Base-by-base conservation (phyloP, 2,797 vertebrate species). In the Pteropus rufus region DNA sequence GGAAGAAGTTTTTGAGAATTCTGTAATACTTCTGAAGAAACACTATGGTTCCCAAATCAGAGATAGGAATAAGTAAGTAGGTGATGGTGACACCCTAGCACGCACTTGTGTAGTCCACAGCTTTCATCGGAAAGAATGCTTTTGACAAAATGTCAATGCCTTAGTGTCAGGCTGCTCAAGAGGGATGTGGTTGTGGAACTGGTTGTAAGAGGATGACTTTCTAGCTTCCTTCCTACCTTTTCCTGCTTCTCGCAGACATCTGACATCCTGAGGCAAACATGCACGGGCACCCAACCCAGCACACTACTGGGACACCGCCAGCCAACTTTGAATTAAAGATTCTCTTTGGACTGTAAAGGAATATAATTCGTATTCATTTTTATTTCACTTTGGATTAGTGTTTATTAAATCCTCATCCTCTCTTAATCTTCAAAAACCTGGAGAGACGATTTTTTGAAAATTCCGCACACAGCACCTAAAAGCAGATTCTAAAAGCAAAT, bases 371-470 rank as follows among this genome's bases (percentile, higher is more conserved):
- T 41, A 21, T 24, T 91, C 39, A 41, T 92, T 91, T 88, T 73
- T 75, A 41, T 54, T 67, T 96, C 70, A 73, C 52, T 85, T 44
- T n/a, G 64, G 15, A 34, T 23, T 62, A 29, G 21, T 52, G 16
- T 79, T 34, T 58, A 52, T 91, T 64, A 86, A 69, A 60, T 62
- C 39, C 31, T 54, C 52, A 23, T 67, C 72, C 11, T 54, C 8
- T 58, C 21, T 82, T 80, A 39, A 83, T 80, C 82, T 79, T 92
- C 52, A 92, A 46, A 80, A 84, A 31, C 31, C 41, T 86, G n/a
- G n/a, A 81, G 29, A 83, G 65, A 34, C 46, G 18, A 41, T 10
- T 31, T 81, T 94, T 94, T 41, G 4, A 7, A 67, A 62, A 58
- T 26, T 72, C 49, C 81, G 7, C 34, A n/a, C 7, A 52, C 2